Percentiles rank a stretch among this genome's conserved stretches.
Conservation (phyloP, 2,113 vertebrate species). For the Nerophis ophidion region DNA sequence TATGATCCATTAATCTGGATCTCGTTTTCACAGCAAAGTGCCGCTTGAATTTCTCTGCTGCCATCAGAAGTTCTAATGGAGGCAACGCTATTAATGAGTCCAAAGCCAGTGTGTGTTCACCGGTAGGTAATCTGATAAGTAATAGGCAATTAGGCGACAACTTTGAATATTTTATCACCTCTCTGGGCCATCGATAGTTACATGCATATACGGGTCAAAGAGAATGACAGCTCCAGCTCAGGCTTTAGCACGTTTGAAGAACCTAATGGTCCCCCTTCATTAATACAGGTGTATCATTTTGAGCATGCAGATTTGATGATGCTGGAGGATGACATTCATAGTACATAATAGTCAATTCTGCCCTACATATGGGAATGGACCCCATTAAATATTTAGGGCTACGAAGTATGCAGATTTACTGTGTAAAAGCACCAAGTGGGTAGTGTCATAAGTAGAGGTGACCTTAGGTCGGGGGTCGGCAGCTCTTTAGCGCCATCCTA, state of each 20-base stretch:
- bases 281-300: slow-evolving; percentile 7
- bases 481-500: too few relatives aligned
- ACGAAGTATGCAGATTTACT: neutral
- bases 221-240: neutral
- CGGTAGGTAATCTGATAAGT: slow-evolving; percentile 15
- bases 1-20: slow-evolving; percentile 59
- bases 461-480: too few relatives aligned
- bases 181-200: slow-evolving; percentile 13
- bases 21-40: slow-evolving; percentile 52
- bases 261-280: neutral
- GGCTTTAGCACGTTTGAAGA: neutral
- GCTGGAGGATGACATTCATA: slow-evolving; percentile 1
- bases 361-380: neutral
- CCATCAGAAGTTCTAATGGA: slow-evolving; percentile 46
- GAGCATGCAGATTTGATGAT: neutral
- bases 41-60: slow-evolving; percentile 46
- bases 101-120: slow-evolving; percentile 37
- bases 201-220: neutral
- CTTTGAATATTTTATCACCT: slow-evolving; percentile 24
- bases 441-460: too few relatives aligned
- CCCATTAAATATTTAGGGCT: too few relatives aligned
- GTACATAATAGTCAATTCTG: neutral
- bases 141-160: slow-evolving; percentile 10
- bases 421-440: too few relatives aligned
- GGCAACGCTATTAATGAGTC: slow-evolving; percentile 55